A percentile compares a stretch with the other conserved stretches of the same genome.
phyloP scores from a whole-genome alignment of 1,140 invertebrate genomes.

The Apis mellifera region DNA sequence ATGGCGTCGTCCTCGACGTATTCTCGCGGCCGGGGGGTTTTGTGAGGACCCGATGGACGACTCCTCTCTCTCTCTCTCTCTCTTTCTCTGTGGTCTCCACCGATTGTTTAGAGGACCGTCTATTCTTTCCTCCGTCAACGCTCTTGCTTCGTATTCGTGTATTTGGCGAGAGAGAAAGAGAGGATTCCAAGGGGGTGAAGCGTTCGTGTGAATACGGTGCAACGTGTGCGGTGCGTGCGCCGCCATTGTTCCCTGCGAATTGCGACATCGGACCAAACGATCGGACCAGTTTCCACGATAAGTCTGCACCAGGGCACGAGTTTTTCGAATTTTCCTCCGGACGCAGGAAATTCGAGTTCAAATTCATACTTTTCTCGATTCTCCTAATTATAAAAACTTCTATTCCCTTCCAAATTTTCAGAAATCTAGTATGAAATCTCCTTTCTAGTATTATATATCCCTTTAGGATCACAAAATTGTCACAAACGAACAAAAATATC shows the following conservation, averaged over 20 bases:
- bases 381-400: constrained; percentile 6
- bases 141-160: background rate
- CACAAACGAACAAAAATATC: too few relatives aligned
- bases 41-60: background rate
- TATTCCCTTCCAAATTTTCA: background rate
- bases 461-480: too few relatives aligned
- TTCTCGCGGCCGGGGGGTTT: background rate
- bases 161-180: background rate
- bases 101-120: constrained; percentile 8
- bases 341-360: too few relatives aligned
- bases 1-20: background rate
- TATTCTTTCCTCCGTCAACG: constrained; percentile 15
- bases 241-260: constrained; percentile 10
- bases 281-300: constrained; percentile 8
- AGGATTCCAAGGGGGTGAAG: background rate
- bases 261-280: background rate
- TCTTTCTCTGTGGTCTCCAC: background rate
- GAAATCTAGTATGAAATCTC: too few relatives aligned
- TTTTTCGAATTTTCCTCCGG: background rate
- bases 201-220: constrained; percentile 12
- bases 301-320: background rate
- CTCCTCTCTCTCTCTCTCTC: background rate
- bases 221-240: constrained; percentile 7
- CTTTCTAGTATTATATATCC: too few relatives aligned
- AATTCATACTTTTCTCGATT: constrained; percentile 23